Conservation (phyloP, 2,113 vertebrate species). For the Labrus mixtus region DNA sequence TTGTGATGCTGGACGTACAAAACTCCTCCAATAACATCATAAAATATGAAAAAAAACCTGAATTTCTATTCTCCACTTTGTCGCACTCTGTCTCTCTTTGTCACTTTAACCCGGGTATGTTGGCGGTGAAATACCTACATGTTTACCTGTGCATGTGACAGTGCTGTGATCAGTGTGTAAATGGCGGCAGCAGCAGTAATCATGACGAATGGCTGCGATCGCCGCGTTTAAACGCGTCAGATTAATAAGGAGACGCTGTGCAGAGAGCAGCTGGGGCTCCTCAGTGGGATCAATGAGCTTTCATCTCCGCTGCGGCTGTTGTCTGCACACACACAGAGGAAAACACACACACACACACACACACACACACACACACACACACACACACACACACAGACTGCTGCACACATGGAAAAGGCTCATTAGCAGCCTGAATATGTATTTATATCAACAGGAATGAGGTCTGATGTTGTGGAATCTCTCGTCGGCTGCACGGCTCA, state of each 20-base stretch:
- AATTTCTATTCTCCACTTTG: not conserved
- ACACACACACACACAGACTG: slow-evolving; percentile 17
- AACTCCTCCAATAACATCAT: not conserved
- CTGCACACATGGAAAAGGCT: slow-evolving; percentile 23
- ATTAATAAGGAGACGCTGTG: slow-evolving; percentile 40
- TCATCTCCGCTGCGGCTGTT: slow-evolving; percentile 16
- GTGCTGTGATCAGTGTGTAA: slow-evolving; percentile 34
- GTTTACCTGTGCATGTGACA: slow-evolving; percentile 18
- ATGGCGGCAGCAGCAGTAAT: slow-evolving; percentile 31
- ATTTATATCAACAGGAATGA: slow-evolving; percentile 8
- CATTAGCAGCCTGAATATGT: slow-evolving; percentile 28
- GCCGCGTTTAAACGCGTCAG: slow-evolving; percentile 37
- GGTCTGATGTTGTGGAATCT: not conserved
- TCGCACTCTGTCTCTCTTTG: not conserved
- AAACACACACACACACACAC: slow-evolving; percentile 7
- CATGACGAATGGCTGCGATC: slow-evolving; percentile 40
- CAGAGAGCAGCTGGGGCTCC: slow-evolving; percentile 55
- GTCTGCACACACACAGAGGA: not conserved
- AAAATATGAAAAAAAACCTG: no score
- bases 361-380: slow-evolving; percentile 32
- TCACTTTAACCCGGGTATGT: not conserved
- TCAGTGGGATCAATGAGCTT: slow-evolving; percentile 46
- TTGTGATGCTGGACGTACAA: not conserved
- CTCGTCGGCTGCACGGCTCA: not conserved
- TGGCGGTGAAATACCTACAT: not conserved